phyloP scores from a whole-genome alignment of 2,113 vertebrate species.

The Brachypodius melanocephalos region DNA sequence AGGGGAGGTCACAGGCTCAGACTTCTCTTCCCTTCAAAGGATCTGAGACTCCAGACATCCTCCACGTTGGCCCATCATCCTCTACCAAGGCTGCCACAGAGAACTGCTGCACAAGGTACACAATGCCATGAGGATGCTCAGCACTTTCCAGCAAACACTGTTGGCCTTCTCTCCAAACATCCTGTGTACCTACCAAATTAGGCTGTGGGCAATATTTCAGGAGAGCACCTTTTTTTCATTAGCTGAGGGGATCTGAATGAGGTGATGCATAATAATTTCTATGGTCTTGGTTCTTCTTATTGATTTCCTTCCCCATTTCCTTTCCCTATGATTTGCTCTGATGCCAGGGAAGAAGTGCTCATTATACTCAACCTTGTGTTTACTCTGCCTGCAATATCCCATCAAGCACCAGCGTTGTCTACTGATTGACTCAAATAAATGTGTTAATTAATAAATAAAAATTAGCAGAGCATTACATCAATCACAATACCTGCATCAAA shows the following conservation, averaged over 20 bases:
- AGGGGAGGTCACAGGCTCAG: not conserved
- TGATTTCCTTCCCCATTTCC: not conserved
- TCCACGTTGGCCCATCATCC: not conserved
- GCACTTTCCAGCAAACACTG: not conserved
- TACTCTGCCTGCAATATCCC: not conserved
- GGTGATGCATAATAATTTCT: not conserved
- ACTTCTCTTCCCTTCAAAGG: not conserved
- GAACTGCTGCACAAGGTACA: not conserved
- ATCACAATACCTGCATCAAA: not conserved
- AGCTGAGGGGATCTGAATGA: not conserved
- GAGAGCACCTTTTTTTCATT: not conserved
- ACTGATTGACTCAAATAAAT: not conserved
- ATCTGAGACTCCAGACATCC: not conserved
- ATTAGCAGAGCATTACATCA: not conserved
- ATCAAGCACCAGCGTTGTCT: not conserved
- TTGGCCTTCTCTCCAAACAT: not conserved
- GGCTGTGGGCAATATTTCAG: not conserved
- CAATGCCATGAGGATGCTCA: not conserved
- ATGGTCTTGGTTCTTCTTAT: not conserved
- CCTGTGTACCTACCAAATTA: not conserved
- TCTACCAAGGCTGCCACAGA: not conserved
- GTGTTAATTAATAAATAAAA: not conserved
- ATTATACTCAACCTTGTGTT: not conserved
- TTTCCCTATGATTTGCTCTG: not conserved
- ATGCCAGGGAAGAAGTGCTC: not conserved